phyloP scores from a whole-genome alignment of 2,888 invertebrate species.

The Notodonta dromedarius region DNA sequence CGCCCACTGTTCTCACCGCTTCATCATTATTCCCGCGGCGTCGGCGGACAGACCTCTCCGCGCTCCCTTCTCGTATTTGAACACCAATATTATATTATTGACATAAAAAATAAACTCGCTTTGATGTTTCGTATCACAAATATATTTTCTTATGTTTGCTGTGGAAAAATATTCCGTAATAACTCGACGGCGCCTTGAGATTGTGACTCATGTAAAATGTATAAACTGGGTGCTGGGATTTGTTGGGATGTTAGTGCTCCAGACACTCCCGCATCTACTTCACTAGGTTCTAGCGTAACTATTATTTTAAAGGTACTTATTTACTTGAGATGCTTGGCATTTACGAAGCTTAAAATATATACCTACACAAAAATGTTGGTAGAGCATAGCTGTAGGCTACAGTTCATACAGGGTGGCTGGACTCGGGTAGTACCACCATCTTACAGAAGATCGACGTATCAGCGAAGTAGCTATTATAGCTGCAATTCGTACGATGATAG shows the following conservation, averaged over 20 bases:
- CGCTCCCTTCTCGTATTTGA: conserved; percentile 25
- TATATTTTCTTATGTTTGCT: conserved; percentile 33
- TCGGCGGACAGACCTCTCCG: conserved; percentile 16
- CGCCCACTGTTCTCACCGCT: not conserved
- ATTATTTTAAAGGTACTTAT: no score
- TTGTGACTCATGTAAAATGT: conserved; percentile 32
- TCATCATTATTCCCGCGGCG: conserved; percentile 19
- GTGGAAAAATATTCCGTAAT: conserved; percentile 31
- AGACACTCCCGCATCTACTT: not conserved
- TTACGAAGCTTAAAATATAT: not conserved
- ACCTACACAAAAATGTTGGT: no score
- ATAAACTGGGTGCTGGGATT: conserved; percentile 22
- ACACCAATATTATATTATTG: conserved; percentile 36
- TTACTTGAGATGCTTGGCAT: not conserved
- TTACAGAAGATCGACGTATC: no score
- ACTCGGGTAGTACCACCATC: no score
- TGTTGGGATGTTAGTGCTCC: conserved; percentile 14
- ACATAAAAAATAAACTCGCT: conserved; percentile 33
- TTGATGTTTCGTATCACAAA: conserved; percentile 34
- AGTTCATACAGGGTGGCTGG: no score
- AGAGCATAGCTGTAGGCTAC: no score
- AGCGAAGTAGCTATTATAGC: no score
- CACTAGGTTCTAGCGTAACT: no score
- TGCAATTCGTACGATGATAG: no score
- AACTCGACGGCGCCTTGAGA: conserved; percentile 19